Conservation (phyloP, 1,140 invertebrate genomes). For the Hyphantria cunea region DNA sequence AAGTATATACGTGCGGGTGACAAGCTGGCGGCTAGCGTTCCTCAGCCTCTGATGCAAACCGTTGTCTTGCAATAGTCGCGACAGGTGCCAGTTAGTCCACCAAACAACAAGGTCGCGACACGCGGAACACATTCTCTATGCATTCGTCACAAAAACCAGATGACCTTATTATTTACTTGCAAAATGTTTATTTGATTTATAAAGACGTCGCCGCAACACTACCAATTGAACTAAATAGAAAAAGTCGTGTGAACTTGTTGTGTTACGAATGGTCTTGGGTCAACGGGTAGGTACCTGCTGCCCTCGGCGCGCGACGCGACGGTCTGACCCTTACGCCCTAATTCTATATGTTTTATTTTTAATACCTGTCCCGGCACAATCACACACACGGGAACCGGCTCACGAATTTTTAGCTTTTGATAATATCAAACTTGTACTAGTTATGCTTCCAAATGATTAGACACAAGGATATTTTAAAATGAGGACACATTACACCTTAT, state of each 20-base stretch:
- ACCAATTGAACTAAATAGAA: constrained; percentile 30
- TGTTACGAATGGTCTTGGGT: constrained; percentile 41
- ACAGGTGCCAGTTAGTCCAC: constrained; percentile 22
- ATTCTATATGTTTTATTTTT: constrained; percentile 54
- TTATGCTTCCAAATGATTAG: too few relatives aligned
- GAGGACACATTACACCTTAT: too few relatives aligned
- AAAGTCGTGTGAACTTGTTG: constrained; percentile 51
- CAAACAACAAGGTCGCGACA: constrained; percentile 58
- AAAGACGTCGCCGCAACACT: constrained; percentile 20
- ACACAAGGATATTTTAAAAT: too few relatives aligned
- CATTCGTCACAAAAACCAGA: constrained; percentile 55
- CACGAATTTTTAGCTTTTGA: constrained; percentile 7
- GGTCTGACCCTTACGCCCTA: constrained; percentile 57
- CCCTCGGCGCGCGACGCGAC: constrained; percentile 38
- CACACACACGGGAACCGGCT: constrained; percentile 67
- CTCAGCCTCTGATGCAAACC: constrained; percentile 1
- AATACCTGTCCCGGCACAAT: constrained; percentile 64
- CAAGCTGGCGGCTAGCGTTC: constrained; percentile 5
- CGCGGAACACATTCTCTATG: constrained; percentile 77
- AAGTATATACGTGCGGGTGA: constrained; percentile 33
- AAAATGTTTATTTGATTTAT: constrained; percentile 43
- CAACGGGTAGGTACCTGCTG: constrained; percentile 64
- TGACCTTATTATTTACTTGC: constrained; percentile 56
- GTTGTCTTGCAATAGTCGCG: constrained; percentile 1
- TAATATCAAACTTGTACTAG: constrained; percentile 1